These are phyloP conservation scores for Diplodus puntazzo DNA, from an alignment of 2,797 vertebrate species.

Conservation along the genomic window DNA sequence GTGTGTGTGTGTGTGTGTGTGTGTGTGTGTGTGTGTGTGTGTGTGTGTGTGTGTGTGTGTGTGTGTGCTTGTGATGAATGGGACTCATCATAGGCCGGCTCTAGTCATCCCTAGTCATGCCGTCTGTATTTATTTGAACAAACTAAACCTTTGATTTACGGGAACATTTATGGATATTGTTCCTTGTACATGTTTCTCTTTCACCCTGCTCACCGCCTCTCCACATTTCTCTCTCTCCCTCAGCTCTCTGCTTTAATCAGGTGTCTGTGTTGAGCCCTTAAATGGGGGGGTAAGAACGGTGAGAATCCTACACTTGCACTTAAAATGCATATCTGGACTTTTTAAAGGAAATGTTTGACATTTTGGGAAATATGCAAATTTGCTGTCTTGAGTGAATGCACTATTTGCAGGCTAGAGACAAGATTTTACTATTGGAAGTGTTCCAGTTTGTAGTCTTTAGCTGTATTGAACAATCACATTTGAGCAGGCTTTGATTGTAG, in stretches of 20 bases:
- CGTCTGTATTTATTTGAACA: slow-evolving; percentile 68
- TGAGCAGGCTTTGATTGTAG: too few species aligned
- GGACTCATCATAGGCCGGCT: slow-evolving; percentile 32
- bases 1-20: slow-evolving; percentile 11
- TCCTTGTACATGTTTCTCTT: slow-evolving; percentile 20
- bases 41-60: slow-evolving; percentile 19
- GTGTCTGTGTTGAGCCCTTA: slow-evolving; percentile 18
- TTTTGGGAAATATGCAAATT: not conserved
- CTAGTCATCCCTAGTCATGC: slow-evolving; percentile 53
- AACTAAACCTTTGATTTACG: slow-evolving; percentile 61
- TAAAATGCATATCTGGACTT: not conserved
- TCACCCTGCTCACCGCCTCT: slow-evolving; percentile 18
- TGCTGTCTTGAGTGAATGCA: not conserved
- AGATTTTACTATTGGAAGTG: too few species aligned
- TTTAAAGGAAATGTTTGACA: not conserved
- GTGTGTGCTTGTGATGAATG: slow-evolving; percentile 49
- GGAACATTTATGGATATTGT: slow-evolving; percentile 51
- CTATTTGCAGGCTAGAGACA: too few species aligned
- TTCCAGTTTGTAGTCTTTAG: too few species aligned
- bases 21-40: slow-evolving; percentile 11
- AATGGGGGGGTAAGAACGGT: not conserved
- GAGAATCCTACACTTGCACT: not conserved
- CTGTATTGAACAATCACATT: too few species aligned
- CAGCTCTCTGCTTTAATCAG: slow-evolving; percentile 27
- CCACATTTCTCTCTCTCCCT: slow-evolving; percentile 12